These are phyloP conservation scores for Mythimna loreyi DNA, from an alignment of 2,888 invertebrate species.

Conservation along the genomic window DNA sequence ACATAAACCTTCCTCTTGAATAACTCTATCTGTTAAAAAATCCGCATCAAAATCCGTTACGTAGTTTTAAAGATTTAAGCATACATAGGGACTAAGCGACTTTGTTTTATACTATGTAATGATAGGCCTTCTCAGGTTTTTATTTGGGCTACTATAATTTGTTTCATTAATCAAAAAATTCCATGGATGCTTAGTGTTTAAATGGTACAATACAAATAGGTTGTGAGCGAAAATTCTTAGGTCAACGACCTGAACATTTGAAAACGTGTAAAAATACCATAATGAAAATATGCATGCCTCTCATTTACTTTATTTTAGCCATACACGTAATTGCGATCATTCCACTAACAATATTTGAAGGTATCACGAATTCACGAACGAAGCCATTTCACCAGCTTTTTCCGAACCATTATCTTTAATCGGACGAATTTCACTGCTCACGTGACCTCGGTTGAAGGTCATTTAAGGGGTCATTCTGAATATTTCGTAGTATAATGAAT, in stretches of 20 bases:
- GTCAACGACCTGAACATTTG: conserved; percentile 1
- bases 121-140: background rate
- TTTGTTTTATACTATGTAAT: too few species aligned
- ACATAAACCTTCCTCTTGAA: too few species aligned
- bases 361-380: conserved; percentile 24
- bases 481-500: conserved; percentile 14
- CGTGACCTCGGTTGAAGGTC: conserved; percentile 41
- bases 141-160: background rate
- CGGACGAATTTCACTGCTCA: conserved; percentile 32
- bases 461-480: conserved; percentile 25
- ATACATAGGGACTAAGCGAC: too few species aligned
- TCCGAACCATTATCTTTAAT: conserved; percentile 46
- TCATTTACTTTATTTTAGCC: conserved; percentile 6
- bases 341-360: conserved; percentile 34
- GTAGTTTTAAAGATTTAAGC: too few species aligned
- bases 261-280: conserved; percentile 10
- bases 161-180: background rate
- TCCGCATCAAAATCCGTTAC: too few species aligned
- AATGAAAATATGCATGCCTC: conserved; percentile 22
- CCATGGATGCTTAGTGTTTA: background rate
- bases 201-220: background rate
- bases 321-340: conserved; percentile 23
- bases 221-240: background rate
- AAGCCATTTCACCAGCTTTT: conserved; percentile 22
- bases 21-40: too few species aligned